Conservation (phyloP, 2,888 invertebrate genomes). For the Nineta flava region DNA sequence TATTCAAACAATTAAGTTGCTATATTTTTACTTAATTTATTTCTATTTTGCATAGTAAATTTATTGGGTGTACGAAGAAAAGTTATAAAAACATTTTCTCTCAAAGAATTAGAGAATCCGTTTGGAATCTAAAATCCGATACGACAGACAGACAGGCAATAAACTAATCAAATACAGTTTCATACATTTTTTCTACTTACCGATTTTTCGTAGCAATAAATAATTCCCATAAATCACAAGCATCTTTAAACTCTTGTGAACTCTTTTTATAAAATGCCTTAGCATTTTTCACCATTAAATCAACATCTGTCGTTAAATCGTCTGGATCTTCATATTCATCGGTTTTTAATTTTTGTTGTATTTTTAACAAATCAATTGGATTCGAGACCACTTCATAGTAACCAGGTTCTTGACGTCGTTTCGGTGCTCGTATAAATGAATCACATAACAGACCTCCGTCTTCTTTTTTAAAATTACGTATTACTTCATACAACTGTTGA, state of each 20-base stretch:
- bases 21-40: too few relatives aligned
- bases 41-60: too few relatives aligned
- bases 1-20: too few relatives aligned
- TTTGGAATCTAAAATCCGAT: too few relatives aligned
- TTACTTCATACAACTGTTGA: constrained; percentile 84
- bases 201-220: constrained; percentile 45
- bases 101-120: not conserved
- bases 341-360: constrained; percentile 93
- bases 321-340: constrained; percentile 93
- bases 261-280: constrained; percentile 87
- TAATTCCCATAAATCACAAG: constrained; percentile 73
- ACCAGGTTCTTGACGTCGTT: constrained; percentile 78
- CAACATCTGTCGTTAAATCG: constrained; percentile 78
- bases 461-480: constrained; percentile 80
- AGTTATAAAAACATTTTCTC: not conserved
- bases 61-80: too few relatives aligned
- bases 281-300: constrained; percentile 83
- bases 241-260: constrained; percentile 77
- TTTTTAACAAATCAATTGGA: constrained; percentile 88
- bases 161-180: not conserved
- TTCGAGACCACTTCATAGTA: constrained; percentile 85
- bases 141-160: not conserved
- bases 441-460: constrained; percentile 85
- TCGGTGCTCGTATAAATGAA: constrained; percentile 87
- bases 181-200: constrained; percentile 14